phyloP scores from a whole-genome alignment of 2,797 vertebrate genomes.

The Galaxias olidus region DNA sequence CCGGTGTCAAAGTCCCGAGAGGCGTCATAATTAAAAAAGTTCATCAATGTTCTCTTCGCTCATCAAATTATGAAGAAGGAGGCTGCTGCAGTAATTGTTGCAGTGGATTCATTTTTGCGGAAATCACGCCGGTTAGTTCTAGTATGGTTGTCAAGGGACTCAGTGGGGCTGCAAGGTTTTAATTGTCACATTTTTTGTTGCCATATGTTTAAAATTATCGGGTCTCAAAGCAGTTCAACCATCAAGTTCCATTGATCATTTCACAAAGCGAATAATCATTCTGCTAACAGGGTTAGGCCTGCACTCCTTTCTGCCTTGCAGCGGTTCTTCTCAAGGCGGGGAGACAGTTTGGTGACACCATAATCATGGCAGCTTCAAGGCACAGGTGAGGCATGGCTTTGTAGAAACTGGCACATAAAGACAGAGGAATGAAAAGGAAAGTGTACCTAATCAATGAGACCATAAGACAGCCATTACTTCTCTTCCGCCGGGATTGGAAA shows the following conservation, averaged over 20 bases:
- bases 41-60: conserved; percentile 73
- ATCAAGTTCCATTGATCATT: background rate
- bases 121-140: conserved; percentile 58
- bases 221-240: background rate
- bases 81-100: conserved; percentile 70
- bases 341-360: no score
- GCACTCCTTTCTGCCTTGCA: no score
- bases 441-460: no score
- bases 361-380: no score
- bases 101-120: conserved; percentile 72
- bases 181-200: background rate
- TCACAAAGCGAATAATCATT: background rate
- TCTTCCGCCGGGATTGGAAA: no score
- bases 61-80: conserved; percentile 76
- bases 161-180: conserved; percentile 21
- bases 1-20: conserved; percentile 69
- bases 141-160: conserved; percentile 47
- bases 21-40: conserved; percentile 74
- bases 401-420: no score
- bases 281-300: background rate
- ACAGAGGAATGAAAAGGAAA: no score
- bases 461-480: no score
- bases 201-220: background rate
- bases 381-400: no score
- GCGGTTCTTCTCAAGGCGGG: no score